These are phyloP conservation scores for Drosophila chauvacae DNA, from an alignment of 1,140 invertebrate genomes.

Conservation along the genomic window DNA sequence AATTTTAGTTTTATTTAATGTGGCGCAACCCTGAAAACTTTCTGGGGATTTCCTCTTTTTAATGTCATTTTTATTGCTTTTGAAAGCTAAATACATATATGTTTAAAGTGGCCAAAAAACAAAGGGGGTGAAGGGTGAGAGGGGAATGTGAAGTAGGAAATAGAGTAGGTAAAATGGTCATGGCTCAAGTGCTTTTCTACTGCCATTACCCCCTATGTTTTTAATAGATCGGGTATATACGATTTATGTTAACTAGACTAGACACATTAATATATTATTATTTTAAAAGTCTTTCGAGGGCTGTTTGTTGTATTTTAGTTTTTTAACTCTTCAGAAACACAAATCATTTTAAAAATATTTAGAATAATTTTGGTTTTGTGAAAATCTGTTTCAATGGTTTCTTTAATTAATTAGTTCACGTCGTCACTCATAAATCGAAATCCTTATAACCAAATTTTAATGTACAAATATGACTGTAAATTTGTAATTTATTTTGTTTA, in stretches of 20 bases:
- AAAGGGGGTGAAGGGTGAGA: conserved; percentile 8
- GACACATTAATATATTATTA: no score
- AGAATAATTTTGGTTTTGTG: background rate
- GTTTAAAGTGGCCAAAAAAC: conserved; percentile 23
- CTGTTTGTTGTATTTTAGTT: no score
- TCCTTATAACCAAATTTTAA: background rate
- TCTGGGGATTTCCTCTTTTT: conserved; percentile 37
- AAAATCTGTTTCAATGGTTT: no score
- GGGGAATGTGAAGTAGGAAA: conserved; percentile 18
- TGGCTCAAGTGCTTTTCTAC: conserved; percentile 35
- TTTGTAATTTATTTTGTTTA: background rate
- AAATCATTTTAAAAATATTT: background rate
- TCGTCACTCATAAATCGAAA: no score
- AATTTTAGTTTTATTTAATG: conserved; percentile 8
- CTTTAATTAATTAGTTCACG: background rate
- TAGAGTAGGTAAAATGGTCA: conserved; percentile 49
- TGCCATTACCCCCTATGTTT: conserved; percentile 9
- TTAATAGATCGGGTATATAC: background rate
- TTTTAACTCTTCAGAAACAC: background rate
- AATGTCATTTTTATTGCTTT: conserved; percentile 33
- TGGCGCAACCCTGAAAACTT: conserved; percentile 14
- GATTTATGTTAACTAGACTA: background rate
- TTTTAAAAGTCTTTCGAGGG: no score
- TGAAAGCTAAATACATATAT: conserved; percentile 29
- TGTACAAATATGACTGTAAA: background rate